Percentiles rank a stretch among this genome's conserved stretches.
Conservation (phyloP, 2,113 vertebrate genomes). For the Hucho hucho region DNA sequence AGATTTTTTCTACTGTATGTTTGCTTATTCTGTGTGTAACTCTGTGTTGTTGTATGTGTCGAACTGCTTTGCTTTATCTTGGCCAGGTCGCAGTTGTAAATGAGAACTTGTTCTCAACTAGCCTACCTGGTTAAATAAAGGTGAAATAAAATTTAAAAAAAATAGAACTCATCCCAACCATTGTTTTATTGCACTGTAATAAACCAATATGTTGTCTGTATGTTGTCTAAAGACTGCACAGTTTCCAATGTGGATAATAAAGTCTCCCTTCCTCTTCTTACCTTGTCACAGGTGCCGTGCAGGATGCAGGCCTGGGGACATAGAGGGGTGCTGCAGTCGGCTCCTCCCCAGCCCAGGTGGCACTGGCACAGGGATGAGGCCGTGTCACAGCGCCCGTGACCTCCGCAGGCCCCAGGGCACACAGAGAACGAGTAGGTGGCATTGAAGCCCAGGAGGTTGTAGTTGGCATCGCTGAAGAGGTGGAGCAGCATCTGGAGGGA, state of each 20-base stretch:
- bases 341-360: conserved; percentile 81
- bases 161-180: too few species aligned
- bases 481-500: conserved; percentile 86
- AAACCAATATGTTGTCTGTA: too few species aligned
- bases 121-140: too few species aligned
- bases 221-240: too few species aligned
- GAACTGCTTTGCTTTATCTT: too few species aligned
- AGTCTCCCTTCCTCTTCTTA: conserved; percentile 33
- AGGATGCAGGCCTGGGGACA: conserved; percentile 76
- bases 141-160: too few species aligned
- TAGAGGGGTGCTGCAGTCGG: conserved; percentile 72
- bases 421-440: conserved; percentile 85
- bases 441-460: conserved; percentile 89
- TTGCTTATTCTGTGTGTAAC: too few species aligned
- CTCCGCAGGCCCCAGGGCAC: conserved; percentile 81
- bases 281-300: conserved; percentile 82
- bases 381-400: conserved; percentile 79
- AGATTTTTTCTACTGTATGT: too few species aligned
- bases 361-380: conserved; percentile 79
- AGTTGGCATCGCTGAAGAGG: conserved; percentile 92
- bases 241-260: not conserved
- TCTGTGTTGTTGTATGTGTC: too few species aligned
- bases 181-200: too few species aligned
- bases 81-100: too few species aligned
- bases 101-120: too few species aligned